Evolutionary conservation across 2,113 vertebrate species (phyloP).

Genomic region (Cryptoleucopteryx plumbea): DNA sequence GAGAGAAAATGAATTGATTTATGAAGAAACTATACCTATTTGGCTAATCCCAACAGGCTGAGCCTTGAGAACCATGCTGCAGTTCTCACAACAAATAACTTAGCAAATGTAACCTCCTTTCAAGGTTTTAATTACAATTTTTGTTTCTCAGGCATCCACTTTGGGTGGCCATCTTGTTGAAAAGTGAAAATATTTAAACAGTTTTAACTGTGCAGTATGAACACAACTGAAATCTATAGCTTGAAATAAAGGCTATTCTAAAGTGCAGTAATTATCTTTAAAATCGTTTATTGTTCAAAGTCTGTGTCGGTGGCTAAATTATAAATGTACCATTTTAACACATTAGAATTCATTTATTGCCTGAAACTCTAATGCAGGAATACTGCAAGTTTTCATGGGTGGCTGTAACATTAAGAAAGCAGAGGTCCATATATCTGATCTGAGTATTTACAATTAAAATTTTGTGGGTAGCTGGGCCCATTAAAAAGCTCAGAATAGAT

Average conservation of each 20-base stretch:
- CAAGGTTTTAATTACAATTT: not conserved
- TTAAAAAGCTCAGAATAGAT: not conserved
- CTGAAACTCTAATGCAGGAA: not conserved
- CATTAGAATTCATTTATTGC: not conserved
- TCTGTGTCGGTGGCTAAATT: not conserved
- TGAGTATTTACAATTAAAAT: not conserved
- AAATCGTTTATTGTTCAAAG: not conserved
- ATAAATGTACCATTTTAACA: not conserved
- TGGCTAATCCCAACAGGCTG: not conserved
- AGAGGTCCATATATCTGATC: not conserved
- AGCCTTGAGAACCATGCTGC: not conserved
- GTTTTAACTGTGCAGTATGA: not conserved
- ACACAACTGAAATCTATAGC: not conserved
- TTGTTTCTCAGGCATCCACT: not conserved
- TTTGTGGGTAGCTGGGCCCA: not conserved
- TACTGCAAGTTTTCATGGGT: not conserved
- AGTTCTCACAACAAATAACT: not conserved
- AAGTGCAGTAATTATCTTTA: not conserved
- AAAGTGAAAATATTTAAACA: not conserved
- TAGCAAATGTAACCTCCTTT: not conserved
- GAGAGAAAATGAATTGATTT: conserved; percentile 18
- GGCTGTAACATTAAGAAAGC: not conserved
- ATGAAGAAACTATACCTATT: not conserved
- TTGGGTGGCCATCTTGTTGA: not conserved
- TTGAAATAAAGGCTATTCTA: not conserved